phyloP scores from a whole-genome alignment of 2,113 vertebrate genomes.

The Desmodus rotundus region DNA sequence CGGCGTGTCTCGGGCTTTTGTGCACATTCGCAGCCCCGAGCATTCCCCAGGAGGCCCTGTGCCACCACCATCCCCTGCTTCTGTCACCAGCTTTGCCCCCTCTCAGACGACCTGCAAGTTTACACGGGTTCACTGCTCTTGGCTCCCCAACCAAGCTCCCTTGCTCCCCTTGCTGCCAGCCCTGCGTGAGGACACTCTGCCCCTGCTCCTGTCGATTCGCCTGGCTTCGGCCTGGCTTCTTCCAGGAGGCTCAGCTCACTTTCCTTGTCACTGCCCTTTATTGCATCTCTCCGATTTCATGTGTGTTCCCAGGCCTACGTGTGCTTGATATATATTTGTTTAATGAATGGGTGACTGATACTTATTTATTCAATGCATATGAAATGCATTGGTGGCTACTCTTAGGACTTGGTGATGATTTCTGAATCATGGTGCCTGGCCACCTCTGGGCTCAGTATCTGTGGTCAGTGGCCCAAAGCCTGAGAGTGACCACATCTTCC shows the following conservation, averaged over 20 bases:
- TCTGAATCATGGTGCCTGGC: neutral
- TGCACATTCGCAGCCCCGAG: fast-evolving
- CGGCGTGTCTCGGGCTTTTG: neutral
- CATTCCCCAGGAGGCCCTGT: neutral
- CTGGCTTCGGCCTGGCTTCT: neutral
- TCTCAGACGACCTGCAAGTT: too few species aligned
- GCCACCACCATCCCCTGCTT: fast-evolving
- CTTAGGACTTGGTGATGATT: neutral
- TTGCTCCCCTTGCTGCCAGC: neutral
- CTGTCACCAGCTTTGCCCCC: neutral
- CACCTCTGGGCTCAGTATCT: neutral
- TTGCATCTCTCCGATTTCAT: neutral
- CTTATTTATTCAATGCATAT: neutral
- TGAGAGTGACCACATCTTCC: neutral
- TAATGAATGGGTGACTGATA: neutral
- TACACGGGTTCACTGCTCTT: neutral
- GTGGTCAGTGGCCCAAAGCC: neutral
- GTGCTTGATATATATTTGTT: neutral
- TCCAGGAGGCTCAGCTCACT: neutral
- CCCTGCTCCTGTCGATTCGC: too few species aligned
- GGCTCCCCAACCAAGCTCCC: neutral
- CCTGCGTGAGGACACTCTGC: fast-evolving
- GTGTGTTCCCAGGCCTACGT: too few species aligned
- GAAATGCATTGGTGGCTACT: neutral
- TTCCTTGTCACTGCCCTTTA: neutral